These are phyloP conservation scores for Plectus sambesii DNA, from an alignment of 1,140 invertebrate species.

Conservation along the genomic window DNA sequence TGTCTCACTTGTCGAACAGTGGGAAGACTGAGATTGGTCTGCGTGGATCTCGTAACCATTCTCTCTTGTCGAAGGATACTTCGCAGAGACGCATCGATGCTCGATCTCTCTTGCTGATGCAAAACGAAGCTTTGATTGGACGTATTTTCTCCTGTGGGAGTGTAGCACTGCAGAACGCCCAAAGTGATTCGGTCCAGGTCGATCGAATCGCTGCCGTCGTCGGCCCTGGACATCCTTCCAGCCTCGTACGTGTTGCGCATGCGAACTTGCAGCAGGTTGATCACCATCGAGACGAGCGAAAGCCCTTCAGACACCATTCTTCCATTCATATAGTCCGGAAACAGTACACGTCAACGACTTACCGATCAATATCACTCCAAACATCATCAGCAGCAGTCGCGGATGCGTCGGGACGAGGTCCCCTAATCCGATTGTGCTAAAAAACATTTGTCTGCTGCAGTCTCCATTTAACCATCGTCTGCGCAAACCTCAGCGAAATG, in stretches of 20 bases:
- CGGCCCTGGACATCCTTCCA: conserved; percentile 13
- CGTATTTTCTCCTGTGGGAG: neutral
- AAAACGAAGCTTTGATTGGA: neutral
- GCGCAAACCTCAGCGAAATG: conserved; percentile 16
- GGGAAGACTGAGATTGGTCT: conserved; percentile 23
- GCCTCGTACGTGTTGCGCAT: conserved; percentile 26
- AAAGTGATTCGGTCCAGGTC: conserved; percentile 11
- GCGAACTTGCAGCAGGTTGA: conserved; percentile 24
- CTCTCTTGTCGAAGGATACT: conserved; percentile 7
- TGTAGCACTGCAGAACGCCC: conserved; percentile 13
- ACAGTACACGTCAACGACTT: no score
- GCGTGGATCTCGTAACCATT: conserved; percentile 19
- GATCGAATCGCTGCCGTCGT: conserved; percentile 1
- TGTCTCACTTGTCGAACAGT: conserved; percentile 13
- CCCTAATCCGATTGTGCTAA: conserved; percentile 24
- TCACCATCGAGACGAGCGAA: conserved; percentile 27
- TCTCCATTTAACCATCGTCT: no score
- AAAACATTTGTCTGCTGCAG: no score
- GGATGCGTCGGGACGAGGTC: conserved; percentile 22
- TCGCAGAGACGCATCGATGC: neutral
- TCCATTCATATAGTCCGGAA: no score
- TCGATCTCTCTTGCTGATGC: conserved; percentile 2
- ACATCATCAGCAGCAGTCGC: conserved; percentile 20
- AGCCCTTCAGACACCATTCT: no score
- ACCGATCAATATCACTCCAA: conserved; percentile 23